phyloP scores from a whole-genome alignment of 2,113 vertebrate genomes.

The Hemicordylus capensis region DNA sequence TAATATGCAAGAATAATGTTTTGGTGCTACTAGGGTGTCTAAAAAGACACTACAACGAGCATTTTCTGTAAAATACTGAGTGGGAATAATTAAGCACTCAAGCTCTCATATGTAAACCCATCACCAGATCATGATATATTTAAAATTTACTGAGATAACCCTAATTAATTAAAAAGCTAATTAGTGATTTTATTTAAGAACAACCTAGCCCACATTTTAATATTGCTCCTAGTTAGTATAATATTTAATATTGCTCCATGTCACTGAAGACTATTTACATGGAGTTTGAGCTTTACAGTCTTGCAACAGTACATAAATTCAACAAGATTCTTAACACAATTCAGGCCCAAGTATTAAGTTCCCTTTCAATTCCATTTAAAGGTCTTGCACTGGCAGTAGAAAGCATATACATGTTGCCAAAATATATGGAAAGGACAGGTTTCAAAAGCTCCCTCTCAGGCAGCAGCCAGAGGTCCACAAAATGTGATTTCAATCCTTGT shows the following conservation, averaged over 20 bases:
- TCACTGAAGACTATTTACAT: not conserved
- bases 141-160: not conserved
- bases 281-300: not conserved
- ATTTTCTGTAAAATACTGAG: not conserved
- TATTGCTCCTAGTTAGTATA: not conserved
- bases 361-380: not conserved
- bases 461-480: not conserved
- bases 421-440: not conserved
- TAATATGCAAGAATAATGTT: not conserved
- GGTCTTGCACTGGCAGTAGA: not conserved
- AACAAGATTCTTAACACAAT: not conserved
- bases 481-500: not conserved
- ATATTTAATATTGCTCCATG: no score
- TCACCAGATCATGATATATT: not conserved
- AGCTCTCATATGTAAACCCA: not conserved
- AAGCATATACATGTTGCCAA: not conserved
- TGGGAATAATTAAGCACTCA: not conserved
- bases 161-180: not conserved
- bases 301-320: not conserved
- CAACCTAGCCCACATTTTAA: not conserved
- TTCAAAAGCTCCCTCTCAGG: not conserved
- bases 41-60: not conserved
- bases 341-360: not conserved
- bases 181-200: not conserved
- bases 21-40: not conserved